phyloP scores from a whole-genome alignment of 2,888 invertebrate species.

The Parthenolecanium corni region DNA sequence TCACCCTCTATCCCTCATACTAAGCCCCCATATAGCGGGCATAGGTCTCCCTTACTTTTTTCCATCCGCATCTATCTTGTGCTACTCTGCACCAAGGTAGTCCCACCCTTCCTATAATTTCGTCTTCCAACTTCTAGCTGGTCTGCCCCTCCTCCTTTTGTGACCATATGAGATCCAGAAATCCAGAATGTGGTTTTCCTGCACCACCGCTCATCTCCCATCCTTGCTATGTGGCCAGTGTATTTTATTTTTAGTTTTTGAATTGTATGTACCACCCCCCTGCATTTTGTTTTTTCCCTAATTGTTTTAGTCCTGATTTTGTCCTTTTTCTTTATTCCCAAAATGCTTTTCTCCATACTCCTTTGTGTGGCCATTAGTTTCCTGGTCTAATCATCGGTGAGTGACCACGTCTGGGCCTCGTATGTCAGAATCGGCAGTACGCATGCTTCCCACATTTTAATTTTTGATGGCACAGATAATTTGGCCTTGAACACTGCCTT shows the following conservation, averaged over 20 bases:
- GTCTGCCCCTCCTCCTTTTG: too few relatives aligned
- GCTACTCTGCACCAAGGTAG: background rate
- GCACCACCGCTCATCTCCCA: too few relatives aligned
- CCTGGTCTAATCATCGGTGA: background rate
- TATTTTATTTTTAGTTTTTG: too few relatives aligned
- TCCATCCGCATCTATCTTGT: too few relatives aligned
- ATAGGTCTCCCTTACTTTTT: background rate
- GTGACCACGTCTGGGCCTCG: background rate
- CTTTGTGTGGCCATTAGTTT: background rate
- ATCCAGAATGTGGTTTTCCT: too few relatives aligned
- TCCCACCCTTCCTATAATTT: background rate
- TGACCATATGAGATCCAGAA: too few relatives aligned
- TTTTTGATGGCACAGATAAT: background rate
- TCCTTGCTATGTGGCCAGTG: too few relatives aligned
- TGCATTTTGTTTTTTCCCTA: background rate
- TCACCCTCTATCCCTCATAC: too few relatives aligned
- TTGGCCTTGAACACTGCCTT: background rate
- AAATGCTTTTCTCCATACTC: background rate
- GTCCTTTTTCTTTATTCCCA: background rate
- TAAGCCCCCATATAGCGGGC: background rate
- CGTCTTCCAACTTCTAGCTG: too few relatives aligned
- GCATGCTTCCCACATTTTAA: background rate
- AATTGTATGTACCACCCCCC: too few relatives aligned
- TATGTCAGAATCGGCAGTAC: background rate
- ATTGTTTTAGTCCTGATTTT: background rate